A percentile compares a stretch with the other conserved stretches of the same genome.
Conservation (phyloP, 2,797 vertebrate species). For the Echeneis naucrates region DNA sequence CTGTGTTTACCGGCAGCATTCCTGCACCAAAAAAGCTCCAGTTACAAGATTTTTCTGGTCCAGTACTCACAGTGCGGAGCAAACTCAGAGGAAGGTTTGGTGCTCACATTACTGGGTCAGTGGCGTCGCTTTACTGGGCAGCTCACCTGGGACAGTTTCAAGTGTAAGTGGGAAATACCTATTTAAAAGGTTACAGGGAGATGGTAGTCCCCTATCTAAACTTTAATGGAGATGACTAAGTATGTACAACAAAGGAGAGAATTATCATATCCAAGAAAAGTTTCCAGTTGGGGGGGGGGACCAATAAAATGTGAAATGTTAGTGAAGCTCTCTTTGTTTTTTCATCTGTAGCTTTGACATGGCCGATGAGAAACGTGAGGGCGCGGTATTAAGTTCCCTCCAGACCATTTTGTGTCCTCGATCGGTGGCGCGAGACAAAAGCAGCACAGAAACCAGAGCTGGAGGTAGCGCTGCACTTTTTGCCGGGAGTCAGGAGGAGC, state of each 20-base stretch:
- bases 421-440: slow-evolving; percentile 81
- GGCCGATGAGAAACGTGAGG: slow-evolving; percentile 73
- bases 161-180: slow-evolving; percentile 64
- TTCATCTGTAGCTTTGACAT: slow-evolving; percentile 52
- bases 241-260: neutral
- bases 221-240: slow-evolving; percentile 2
- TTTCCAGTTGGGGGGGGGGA: neutral
- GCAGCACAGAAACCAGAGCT: slow-evolving; percentile 82
- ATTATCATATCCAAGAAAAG: neutral
- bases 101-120: slow-evolving; percentile 77
- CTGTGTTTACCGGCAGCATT: slow-evolving; percentile 71
- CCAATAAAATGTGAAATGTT: neutral
- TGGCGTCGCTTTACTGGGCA: slow-evolving; percentile 68
- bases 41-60: slow-evolving; percentile 58
- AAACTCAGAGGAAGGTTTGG: slow-evolving; percentile 56
- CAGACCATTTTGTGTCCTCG: slow-evolving; percentile 81
- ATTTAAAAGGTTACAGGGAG: slow-evolving; percentile 67
- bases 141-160: slow-evolving; percentile 70
- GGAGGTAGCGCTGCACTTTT: slow-evolving; percentile 72
- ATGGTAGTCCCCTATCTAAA: slow-evolving; percentile 23
- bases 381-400: slow-evolving; percentile 80
- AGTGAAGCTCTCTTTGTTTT: neutral
- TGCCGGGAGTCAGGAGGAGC: slow-evolving; percentile 57
- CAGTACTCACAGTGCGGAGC: slow-evolving; percentile 38
- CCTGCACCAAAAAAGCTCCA: slow-evolving; percentile 62